phyloP scores from a whole-genome alignment of 2,888 invertebrate genomes.

The Saturnia japonica region DNA sequence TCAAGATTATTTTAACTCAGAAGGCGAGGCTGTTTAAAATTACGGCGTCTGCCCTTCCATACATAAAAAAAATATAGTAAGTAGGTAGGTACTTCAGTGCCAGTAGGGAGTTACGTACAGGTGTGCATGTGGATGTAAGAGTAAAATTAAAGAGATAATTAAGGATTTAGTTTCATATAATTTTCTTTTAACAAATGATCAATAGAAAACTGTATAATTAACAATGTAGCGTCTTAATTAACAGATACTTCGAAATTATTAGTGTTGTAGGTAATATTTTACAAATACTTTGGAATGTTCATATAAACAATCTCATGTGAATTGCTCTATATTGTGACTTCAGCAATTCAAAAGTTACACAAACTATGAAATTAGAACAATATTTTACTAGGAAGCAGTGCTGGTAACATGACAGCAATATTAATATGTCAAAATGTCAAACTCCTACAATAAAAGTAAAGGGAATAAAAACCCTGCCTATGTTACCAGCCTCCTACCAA shows the following conservation, averaged over 20 bases:
- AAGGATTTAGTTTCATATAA: constrained; percentile 82
- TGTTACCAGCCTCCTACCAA: constrained; percentile 29
- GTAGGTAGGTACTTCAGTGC: not conserved
- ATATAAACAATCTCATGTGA: constrained; percentile 78
- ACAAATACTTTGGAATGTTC: constrained; percentile 82
- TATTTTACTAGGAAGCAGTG: constrained; percentile 32
- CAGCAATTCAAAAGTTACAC: constrained; percentile 10
- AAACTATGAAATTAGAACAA: constrained; percentile 29
- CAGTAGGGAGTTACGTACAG: not conserved
- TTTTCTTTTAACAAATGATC: constrained; percentile 83
- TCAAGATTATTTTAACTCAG: constrained; percentile 72
- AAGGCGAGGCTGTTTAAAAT: constrained; percentile 39
- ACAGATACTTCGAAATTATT: constrained; percentile 81
- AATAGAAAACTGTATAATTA: constrained; percentile 83
- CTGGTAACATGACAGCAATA: constrained; percentile 25
- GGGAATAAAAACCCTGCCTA: constrained; percentile 54
- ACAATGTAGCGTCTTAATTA: constrained; percentile 78
- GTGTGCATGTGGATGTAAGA: not conserved
- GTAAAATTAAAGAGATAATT: constrained; percentile 59
- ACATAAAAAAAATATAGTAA: constrained; percentile 11
- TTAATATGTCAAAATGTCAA: constrained; percentile 45
- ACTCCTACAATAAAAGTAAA: constrained; percentile 39
- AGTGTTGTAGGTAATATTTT: constrained; percentile 80
- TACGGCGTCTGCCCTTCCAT: constrained; percentile 14
- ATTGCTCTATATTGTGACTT: constrained; percentile 54